Conservation (phyloP, 1,140 invertebrate species). For the Microplitis mediator region DNA sequence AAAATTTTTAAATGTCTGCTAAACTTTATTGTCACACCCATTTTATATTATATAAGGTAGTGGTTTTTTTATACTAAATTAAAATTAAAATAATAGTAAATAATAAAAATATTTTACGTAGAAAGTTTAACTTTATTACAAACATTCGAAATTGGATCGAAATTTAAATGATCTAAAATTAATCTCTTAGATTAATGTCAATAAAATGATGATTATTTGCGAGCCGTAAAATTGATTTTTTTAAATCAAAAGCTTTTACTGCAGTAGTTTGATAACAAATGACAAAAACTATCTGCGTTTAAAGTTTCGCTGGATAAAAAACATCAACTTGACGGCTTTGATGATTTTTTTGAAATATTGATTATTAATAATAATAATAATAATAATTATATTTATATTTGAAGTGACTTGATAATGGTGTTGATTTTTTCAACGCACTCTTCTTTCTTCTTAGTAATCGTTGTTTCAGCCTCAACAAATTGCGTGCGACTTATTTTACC, state of each 20-base stretch:
- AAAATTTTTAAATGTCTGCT: no score
- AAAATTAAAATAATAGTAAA: no score
- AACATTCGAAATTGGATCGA: not conserved
- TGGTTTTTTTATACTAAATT: no score
- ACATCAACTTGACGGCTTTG: not conserved
- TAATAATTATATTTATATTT: conserved; percentile 39
- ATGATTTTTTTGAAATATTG: not conserved
- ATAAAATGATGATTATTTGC: no score
- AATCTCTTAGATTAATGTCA: no score
- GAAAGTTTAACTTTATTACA: conserved; percentile 18
- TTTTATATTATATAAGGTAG: no score
- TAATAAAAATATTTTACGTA: not conserved
- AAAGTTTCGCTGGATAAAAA: not conserved
- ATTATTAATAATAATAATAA: not conserved
- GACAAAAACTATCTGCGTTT: no score
- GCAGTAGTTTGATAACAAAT: not conserved
- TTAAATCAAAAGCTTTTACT: not conserved
- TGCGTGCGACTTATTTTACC: conserved; percentile 70
- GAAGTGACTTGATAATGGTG: conserved; percentile 62
- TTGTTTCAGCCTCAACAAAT: conserved; percentile 70
- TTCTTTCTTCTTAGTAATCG: conserved; percentile 69
- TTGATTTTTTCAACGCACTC: conserved; percentile 74
- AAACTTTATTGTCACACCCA: no score
- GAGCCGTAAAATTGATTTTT: no score
- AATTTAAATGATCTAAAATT: not conserved